Evolutionary conservation across 2,113 vertebrate genomes (phyloP).

Genomic region (Mesoclemmys tuberculata): DNA sequence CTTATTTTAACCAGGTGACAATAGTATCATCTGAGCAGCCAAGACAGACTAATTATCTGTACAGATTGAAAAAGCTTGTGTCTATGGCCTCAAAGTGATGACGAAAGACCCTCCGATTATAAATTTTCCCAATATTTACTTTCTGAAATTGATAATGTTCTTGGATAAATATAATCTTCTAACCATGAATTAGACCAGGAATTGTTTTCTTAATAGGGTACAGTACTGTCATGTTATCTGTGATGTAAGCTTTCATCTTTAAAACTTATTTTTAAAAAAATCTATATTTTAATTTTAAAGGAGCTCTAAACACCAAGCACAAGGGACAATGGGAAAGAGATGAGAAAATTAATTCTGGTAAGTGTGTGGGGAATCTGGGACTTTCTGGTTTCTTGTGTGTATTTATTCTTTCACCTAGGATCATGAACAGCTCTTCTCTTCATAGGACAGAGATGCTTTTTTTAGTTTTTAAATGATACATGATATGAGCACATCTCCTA

Average conservation of each 20-base stretch:
- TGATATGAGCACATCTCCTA: background rate
- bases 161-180: background rate
- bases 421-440: background rate
- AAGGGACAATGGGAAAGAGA: background rate
- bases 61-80: background rate
- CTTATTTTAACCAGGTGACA: background rate
- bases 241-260: background rate
- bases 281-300: background rate
- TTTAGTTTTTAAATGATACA: background rate
- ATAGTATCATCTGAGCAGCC: background rate
- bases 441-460: background rate
- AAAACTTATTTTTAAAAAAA: background rate
- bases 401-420: background rate
- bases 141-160: background rate
- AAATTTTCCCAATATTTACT: background rate
- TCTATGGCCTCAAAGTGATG: background rate
- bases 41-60: background rate
- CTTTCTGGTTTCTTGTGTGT: background rate
- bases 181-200: background rate
- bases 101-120: too few relatives aligned
- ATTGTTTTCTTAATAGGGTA: background rate
- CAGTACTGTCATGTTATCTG: background rate
- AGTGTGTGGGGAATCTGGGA: background rate
- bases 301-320: background rate
- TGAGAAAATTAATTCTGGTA: background rate